phyloP scores from a whole-genome alignment of 2,888 invertebrate genomes.

The Cosmia trapezina region DNA sequence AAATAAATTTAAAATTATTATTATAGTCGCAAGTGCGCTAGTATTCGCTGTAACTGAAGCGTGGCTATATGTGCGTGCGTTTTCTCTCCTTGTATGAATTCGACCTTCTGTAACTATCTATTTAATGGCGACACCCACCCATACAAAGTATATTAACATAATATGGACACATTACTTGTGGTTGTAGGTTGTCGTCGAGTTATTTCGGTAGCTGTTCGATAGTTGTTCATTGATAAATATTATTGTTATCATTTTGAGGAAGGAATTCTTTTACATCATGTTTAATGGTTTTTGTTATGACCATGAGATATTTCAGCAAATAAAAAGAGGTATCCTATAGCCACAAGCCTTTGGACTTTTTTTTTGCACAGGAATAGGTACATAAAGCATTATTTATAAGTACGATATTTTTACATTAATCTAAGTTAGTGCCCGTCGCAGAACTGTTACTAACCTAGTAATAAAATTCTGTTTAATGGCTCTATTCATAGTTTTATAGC shows the following conservation, averaged over 20 bases:
- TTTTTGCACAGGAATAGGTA: background rate
- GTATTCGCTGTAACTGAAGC: background rate
- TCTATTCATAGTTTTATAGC: slow-evolving; percentile 25
- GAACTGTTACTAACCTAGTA: slow-evolving; percentile 16
- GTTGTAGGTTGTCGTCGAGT: slow-evolving; percentile 6
- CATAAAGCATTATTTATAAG: too few relatives aligned
- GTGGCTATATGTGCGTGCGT: background rate
- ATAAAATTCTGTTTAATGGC: slow-evolving; percentile 29
- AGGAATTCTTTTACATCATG: background rate
- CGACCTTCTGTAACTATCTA: background rate
- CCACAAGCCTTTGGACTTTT: background rate
- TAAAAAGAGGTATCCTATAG: background rate
- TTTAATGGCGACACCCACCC: slow-evolving; percentile 2
- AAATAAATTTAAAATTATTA: too few relatives aligned
- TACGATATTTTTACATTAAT: background rate
- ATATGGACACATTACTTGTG: background rate
- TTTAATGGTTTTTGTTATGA: background rate
- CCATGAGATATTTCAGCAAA: background rate
- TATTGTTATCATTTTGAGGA: slow-evolving; percentile 1
- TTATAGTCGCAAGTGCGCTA: background rate
- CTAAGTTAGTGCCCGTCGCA: background rate
- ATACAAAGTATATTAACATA: background rate
- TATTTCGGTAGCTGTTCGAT: slow-evolving; percentile 15
- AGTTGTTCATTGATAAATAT: background rate
- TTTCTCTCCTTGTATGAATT: background rate